Conservation (phyloP, 2,113 vertebrate species). For the Podocnemis expansa region DNA sequence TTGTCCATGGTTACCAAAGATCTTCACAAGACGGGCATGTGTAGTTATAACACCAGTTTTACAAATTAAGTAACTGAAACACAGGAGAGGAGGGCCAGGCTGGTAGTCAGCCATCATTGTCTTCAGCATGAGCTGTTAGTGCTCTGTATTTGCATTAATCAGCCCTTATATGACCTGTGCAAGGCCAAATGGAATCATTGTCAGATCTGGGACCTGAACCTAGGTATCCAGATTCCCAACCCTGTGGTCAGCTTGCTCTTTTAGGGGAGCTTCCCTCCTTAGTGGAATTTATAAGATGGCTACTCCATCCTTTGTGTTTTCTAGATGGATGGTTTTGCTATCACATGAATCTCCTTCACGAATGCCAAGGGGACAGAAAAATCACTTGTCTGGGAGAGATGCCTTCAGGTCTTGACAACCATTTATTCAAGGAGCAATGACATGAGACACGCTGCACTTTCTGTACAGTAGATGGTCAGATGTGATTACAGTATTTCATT, state of each 20-base stretch:
- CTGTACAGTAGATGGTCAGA: not conserved
- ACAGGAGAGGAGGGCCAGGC: too few relatives aligned
- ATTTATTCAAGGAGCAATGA: not conserved
- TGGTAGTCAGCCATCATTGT: too few relatives aligned
- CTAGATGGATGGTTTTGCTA: not conserved
- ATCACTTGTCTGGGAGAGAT: not conserved
- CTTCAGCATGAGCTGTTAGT: too few relatives aligned
- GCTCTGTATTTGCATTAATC: too few relatives aligned
- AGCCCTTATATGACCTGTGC: too few relatives aligned
- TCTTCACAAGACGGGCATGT: too few relatives aligned
- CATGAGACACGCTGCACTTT: not conserved
- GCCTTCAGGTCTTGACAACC: not conserved
- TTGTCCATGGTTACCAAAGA: too few relatives aligned
- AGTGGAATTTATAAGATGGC: not conserved
- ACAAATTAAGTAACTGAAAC: too few relatives aligned
- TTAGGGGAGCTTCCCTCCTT: constrained; percentile 33
- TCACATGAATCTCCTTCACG: not conserved
- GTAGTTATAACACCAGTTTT: too few relatives aligned
- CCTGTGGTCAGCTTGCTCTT: constrained; percentile 59
- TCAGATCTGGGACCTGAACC: not conserved
- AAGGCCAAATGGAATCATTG: not conserved
- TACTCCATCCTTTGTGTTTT: not conserved
- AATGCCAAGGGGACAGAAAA: too few relatives aligned
- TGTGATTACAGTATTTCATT: not conserved
- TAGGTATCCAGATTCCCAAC: not conserved